Base-by-base conservation (phyloP, 2,113 vertebrate genomes). In the Esox niger region DNA sequence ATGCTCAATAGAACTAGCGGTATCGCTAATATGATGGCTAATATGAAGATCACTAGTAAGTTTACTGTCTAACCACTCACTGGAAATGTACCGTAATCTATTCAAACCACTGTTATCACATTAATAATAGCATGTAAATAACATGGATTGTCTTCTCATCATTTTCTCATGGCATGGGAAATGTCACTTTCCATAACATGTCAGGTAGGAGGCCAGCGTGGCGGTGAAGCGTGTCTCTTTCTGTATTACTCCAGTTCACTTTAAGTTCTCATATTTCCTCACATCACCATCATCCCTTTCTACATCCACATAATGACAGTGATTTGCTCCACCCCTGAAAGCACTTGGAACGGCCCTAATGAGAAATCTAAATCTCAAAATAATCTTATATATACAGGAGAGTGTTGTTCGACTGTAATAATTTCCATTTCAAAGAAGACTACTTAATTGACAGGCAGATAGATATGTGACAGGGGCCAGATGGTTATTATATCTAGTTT, bases 231-330 rank as follows among this genome's bases (percentile, higher is more conserved):
- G 20, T 31, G 20, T 25, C 32, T 25, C 2, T 9, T 61, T 61
- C 33, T 21, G 2, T 21, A 32, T 33, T 27, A 26, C 6, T 27
- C 54, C 55, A 27, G 55, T 57, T 57, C 55, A 71, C 52, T 32
- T 62, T 71, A 59, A 66, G 30, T 70, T 80, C 77, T 66, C 64
- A 76, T 72, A 70, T 81, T 70, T 73, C 43, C 68, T 33, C 63
- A 66, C 62, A 76, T 79, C 59, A 66, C 82, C 32, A 66, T 68
- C 35, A 38, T 61, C 62, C 56, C 33, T 68, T 52, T 66, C 77
- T 62, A 68, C 38, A 23, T 32, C 54, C 68, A 74, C 5, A 32
- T 17, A 49, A 3, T 7, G 3, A 10, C 66, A n/a, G n/a, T 68
- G 5, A 11, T 38, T 38, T 57, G 70, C 52, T 74, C 57, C 35